Evolutionary conservation across 2,888 invertebrate genomes (phyloP), one percentile per base, ranked within the genome.

Genomic region (Toxonevra muliebris): DNA sequence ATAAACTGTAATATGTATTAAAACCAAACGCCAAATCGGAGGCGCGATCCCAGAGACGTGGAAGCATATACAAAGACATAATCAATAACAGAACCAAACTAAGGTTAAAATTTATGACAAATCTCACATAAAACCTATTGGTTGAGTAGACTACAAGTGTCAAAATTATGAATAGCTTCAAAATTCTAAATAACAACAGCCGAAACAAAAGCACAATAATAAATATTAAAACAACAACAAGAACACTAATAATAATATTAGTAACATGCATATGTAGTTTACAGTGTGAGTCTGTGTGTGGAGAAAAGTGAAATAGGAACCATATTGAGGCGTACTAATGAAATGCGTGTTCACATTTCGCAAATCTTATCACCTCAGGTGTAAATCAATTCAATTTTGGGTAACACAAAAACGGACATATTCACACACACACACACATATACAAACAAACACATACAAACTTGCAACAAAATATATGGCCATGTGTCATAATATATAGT

Each of bases 401-500:
- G 43, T 59, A 42, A 52, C 10, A 65, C 50, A 65, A 13, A 52
- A 50, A 55, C 9, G 19, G 19, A 58, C 48, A 52, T 57, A 45
- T 43, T 66, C 66, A 45, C 60, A 71, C 75, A 60, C 54, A 52
- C 48, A 13, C 13, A 65, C 45, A 63, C 15, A 52, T n/a, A 65
- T 45, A 63, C 13, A 52, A n/a, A n/a, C 45, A 11, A 45, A 65
- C 43, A 63, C 15, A 52, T n/a, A 65, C 45, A 63, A 11, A 52
- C 63, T 67, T 78, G 76, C 74, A 76, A 74, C 76, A 73, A 74
- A 72, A 71, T 65, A 74, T 75, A 78, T 72, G 78, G 79, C 79
- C 77, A 79, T 79, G 77, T 77, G 78, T 78, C 78, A 78, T 78
- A 77, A 78, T 79, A 19, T 15, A 48, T n/a, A 48, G 77, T 77